These are phyloP conservation scores for Gnathonemus longibarbis DNA, from an alignment of 2,113 vertebrate genomes.

Conservation along the genomic window DNA sequence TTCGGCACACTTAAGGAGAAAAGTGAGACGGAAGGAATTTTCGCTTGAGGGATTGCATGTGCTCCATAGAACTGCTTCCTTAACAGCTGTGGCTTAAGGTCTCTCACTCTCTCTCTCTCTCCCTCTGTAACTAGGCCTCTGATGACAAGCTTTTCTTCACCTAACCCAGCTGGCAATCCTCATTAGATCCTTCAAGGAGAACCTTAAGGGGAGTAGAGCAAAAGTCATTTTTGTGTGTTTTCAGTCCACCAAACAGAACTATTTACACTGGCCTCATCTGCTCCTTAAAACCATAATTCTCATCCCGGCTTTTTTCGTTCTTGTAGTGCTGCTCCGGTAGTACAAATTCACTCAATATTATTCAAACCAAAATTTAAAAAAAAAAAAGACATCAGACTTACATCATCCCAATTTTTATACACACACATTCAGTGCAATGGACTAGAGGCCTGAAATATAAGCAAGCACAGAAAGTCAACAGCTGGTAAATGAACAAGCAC, in stretches of 20 bases:
- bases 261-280: not conserved
- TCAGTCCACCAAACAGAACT: not conserved
- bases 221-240: not conserved
- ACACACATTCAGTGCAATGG: not conserved
- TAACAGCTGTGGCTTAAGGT: not conserved
- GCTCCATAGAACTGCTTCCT: not conserved
- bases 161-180: not conserved
- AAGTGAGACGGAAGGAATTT: not conserved
- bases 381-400: not conserved
- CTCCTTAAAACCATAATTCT: not conserved
- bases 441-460: not conserved
- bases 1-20: not conserved
- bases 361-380: not conserved
- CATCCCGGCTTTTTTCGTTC: not conserved
- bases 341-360: not conserved
- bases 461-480: not conserved
- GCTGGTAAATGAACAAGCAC: not conserved
- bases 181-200: conserved; percentile 6
- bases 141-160: not conserved
- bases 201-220: not conserved
- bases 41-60: not conserved
- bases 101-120: not conserved
- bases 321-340: not conserved
- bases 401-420: not conserved
- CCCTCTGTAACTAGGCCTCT: not conserved